Conservation (phyloP, 2,113 vertebrate species). For the Argyrosomus japonicus region DNA sequence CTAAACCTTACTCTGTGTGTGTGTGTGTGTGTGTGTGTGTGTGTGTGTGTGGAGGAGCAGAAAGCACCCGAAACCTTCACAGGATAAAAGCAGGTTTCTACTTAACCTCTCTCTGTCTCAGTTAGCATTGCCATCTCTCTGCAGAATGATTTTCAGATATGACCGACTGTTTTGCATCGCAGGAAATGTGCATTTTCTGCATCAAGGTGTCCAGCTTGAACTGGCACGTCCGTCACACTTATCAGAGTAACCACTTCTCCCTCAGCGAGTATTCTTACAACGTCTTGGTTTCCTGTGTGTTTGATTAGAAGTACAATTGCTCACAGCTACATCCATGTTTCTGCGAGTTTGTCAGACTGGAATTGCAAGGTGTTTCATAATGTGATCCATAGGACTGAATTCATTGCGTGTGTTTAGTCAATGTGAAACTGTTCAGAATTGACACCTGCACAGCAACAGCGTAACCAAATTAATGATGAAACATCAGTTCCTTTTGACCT, state of each 20-base stretch:
- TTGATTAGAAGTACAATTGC: not conserved
- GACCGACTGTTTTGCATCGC: conserved; percentile 56
- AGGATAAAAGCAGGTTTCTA: conserved; percentile 50
- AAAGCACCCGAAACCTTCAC: conserved; percentile 61
- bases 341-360: not conserved
- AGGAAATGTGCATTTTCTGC: conserved; percentile 56
- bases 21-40: conserved; percentile 66
- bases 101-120: conserved; percentile 19
- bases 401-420: not conserved
- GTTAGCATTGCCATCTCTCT: conserved; percentile 19
- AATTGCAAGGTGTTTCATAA: conserved; percentile 11
- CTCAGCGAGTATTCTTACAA: not conserved
- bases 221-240: not conserved
- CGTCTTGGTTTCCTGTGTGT: not conserved
- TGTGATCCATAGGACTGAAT: not conserved
- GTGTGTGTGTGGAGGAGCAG: conserved; percentile 71
- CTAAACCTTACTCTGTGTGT: not conserved
- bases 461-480: not conserved
- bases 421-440: not conserved
- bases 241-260: not conserved
- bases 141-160: conserved; percentile 14
- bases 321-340: not conserved
- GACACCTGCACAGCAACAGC: not conserved
- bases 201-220: conserved; percentile 11
- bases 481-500: not conserved